A percentile compares a stretch with the other conserved stretches of the same genome.
Conservation (phyloP, 1,140 invertebrate species). For the Pseudoatta argentina region DNA sequence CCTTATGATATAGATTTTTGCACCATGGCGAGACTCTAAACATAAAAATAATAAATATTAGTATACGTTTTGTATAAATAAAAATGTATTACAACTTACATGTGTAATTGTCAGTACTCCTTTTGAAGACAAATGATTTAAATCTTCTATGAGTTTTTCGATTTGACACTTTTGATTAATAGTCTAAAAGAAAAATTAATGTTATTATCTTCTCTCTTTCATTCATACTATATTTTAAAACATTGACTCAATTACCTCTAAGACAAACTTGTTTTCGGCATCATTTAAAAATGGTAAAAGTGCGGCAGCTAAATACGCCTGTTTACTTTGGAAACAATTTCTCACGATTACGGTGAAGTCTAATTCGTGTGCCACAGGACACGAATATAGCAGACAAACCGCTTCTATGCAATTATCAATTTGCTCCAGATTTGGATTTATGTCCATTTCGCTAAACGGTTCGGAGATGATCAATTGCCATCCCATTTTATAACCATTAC, state of each 20-base stretch:
- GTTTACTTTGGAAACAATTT: constrained; percentile 75
- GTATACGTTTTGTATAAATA: constrained; percentile 53
- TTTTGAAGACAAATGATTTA: constrained; percentile 67
- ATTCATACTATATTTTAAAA: constrained; percentile 10
- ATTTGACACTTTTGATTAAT: constrained; percentile 50
- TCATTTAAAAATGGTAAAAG: constrained; percentile 79
- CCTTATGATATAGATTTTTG: neutral
- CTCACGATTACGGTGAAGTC: constrained; percentile 73
- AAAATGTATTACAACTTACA: constrained; percentile 67
- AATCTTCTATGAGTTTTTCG: constrained; percentile 52
- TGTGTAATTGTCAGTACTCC: constrained; percentile 70
- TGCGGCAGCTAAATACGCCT: constrained; percentile 77
- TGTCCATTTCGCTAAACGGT: constrained; percentile 78
- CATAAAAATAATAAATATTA: constrained; percentile 32
- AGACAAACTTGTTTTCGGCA: constrained; percentile 65
- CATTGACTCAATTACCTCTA: constrained; percentile 70
- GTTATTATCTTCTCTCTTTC: neutral
- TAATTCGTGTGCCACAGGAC: constrained; percentile 78
- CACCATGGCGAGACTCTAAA: constrained; percentile 37
- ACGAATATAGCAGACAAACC: constrained; percentile 79
- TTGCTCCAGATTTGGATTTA: constrained; percentile 67
- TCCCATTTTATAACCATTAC: constrained; percentile 77
- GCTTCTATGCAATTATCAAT: constrained; percentile 75
- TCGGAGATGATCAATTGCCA: constrained; percentile 80
- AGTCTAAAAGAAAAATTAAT: constrained; percentile 54